phyloP scores from a whole-genome alignment of 1,140 invertebrate species.

The Lepidurus arcticus region DNA sequence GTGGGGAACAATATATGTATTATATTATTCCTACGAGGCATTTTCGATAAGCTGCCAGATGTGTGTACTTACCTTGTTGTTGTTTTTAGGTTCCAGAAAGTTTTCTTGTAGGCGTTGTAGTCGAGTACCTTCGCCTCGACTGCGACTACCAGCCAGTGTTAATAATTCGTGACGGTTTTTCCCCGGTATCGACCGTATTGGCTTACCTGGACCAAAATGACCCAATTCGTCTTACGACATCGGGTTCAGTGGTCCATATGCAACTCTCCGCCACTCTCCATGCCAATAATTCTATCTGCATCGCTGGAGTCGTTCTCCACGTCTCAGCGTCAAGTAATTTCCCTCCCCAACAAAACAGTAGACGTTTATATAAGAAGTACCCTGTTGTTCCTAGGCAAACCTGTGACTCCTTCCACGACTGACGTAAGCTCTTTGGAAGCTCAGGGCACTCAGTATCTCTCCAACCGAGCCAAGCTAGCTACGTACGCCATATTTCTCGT shows the following conservation, averaged over 20 bases:
- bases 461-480: not conserved
- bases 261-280: not conserved
- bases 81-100: not conserved
- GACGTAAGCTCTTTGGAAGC: not conserved
- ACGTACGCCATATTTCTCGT: not conserved
- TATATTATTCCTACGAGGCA: too few species aligned
- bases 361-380: not conserved
- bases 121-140: not conserved
- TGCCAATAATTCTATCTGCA: not conserved
- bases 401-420: not conserved
- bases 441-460: not conserved
- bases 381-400: not conserved
- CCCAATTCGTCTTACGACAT: not conserved
- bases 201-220: not conserved
- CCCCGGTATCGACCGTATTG: not conserved
- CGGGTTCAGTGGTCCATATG: not conserved
- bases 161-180: conserved; percentile 6
- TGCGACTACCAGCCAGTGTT: conserved; percentile 11
- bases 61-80: too few species aligned
- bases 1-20: not conserved
- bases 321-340: conserved; percentile 13
- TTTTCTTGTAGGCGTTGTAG: not conserved
- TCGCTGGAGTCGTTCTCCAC: not conserved
- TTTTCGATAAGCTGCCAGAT: too few species aligned
- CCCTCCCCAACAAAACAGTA: not conserved